Evolutionary conservation across 1,140 invertebrate genomes (phyloP), one percentile per base, ranked within the genome.

Genomic region (Listronotus oregonensis): DNA sequence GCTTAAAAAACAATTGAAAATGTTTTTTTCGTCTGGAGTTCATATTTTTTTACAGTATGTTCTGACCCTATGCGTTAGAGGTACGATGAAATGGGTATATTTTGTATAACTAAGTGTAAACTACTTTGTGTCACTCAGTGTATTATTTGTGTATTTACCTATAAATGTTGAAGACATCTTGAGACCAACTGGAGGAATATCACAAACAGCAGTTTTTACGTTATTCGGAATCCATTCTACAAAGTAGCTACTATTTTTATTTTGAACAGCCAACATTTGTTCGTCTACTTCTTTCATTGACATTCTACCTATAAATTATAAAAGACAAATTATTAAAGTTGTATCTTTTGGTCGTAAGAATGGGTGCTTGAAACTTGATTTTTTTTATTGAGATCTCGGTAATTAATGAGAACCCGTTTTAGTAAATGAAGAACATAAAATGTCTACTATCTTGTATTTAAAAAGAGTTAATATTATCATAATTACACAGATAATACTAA

Each of bases 211-310:
- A 0, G 86, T 89, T 77, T 90, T 89, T 12, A 89, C 84, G 67
- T 90, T 90, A 70, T 90, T 89, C 0, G 87, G 91, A 72, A 94
- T 93, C 90, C 91, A 93, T 79, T 92, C 89, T 14, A 92, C 89
- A 72, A 93, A 93, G 79, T 92, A 91, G 43, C 85, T 85, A 67
- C 87, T 90, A 79, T 93, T 92, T 80, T 92, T 93, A 72, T 90
- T 92, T 77, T 93, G 91, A 18, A 94, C 85, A 68, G 90, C 91
- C 55, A 91, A 85, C 88, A 85, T 91, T 68, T 84, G 84, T 64
- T 88, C 85, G 60, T 88, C 87, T 14, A 88, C 85, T 69, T 87
- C 83, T 63, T 87, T 84, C 83, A 86, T 86, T 34, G 85, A 88
- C 85, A 88, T 95, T 39, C 89, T 85, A 0, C 76, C 93, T 57